Base-by-base conservation (phyloP, 1,140 invertebrate species). In the Nomia melanderi region DNA sequence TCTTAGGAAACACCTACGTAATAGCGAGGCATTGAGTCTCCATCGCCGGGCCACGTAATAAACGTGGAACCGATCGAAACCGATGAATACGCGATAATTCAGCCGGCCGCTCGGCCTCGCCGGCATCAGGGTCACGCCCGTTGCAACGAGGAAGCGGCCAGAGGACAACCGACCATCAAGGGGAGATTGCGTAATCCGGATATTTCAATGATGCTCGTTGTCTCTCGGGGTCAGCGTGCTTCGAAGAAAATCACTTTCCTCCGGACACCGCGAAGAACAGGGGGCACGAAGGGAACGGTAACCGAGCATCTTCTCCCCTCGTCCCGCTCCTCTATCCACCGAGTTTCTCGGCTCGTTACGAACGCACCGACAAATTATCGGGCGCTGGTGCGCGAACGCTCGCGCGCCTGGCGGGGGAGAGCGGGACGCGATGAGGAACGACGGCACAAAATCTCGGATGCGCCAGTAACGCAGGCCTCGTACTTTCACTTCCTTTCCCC, bases 401-500 rank as follows among this genome's bases (percentile, higher is more conserved):
- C 25, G 50, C 25, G 23, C 41, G 59, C 36, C 5, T 71, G 66
- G 60, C 14, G 70, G 73, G 47, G 20, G 12, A n/a, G 44, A 20
- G 59, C 2, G 56, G 27, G 77, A 85, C 64, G 53, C 77, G n/a
- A 41, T 23, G 81, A 78, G 65, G 76, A 78, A 56, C 83, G 82
- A 67, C 80, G 80, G 79, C 84, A 84, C 85, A 73, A 89, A 90
- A 90, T 90, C 87, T 90, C 64, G 84, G 83, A 90, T 88, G 87
- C 88, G 86, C 78, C 74, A 78, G 87, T 78, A 84, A 85, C 75
- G 69, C 77, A 77, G 65, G 50, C 72, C 70, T 76, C 62, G 86
- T 89, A 92, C 91, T 92, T 92, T 92, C 91, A 92, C 91, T 92
- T 92, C 91, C 89, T 91, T 89, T 89, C 89, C 87, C 86, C 88